These are phyloP conservation scores for Rhinogobius similis DNA, from an alignment of 2,113 vertebrate genomes.

Conservation along the genomic window DNA sequence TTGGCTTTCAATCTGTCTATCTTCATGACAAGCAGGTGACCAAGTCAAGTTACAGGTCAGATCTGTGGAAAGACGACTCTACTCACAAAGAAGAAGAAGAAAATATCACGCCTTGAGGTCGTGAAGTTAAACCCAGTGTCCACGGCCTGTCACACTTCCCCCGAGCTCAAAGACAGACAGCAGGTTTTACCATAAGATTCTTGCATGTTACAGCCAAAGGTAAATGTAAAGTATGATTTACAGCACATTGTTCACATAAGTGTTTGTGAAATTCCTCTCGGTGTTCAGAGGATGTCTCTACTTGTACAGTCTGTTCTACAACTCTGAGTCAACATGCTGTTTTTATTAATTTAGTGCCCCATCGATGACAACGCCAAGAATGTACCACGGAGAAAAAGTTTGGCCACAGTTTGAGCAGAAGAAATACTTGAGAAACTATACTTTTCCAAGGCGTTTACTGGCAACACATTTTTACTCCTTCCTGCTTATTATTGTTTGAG, in stretches of 20 bases:
- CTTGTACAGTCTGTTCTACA: conserved; percentile 11
- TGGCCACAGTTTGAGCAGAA: no score
- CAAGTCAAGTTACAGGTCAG: no score
- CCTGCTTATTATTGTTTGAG: no score
- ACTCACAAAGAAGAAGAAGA: no score
- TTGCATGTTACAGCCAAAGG: neutral
- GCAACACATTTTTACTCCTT: no score
- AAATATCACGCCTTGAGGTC: neutral
- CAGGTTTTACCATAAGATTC: neutral
- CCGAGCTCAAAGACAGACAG: neutral
- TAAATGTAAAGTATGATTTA: neutral
- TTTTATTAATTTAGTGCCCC: neutral
- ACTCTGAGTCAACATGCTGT: neutral
- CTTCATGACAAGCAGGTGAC: no score
- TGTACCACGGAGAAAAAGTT: neutral
- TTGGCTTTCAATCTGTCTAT: no score
- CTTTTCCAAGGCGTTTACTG: no score
- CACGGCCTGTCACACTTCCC: neutral
- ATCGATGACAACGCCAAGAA: neutral
- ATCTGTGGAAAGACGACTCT: no score
- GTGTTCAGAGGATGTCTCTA: conserved; percentile 17
- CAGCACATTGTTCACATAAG: neutral
- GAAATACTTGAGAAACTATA: no score
- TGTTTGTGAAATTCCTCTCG: conserved; percentile 19
- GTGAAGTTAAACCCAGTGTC: conserved; percentile 5